Base-by-base conservation (phyloP, 1,140 invertebrate species). In the Microvelia longipes region DNA sequence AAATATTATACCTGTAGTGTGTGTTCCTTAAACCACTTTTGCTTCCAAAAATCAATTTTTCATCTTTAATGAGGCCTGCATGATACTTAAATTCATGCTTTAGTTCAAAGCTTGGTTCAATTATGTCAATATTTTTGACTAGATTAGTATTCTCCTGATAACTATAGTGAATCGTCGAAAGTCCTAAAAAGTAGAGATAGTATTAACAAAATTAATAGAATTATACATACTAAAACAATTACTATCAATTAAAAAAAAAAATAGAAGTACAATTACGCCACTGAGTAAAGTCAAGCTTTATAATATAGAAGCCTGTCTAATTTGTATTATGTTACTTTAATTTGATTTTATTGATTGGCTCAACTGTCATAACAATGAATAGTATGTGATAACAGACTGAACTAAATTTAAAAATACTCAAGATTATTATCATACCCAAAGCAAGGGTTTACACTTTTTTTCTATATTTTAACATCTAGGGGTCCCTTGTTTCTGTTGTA, bases 81-180 rank as follows among this genome's bases (percentile, higher is more conserved):
- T 94, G 92, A 75, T 96, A 95, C 75, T 91, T 92, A 76, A 92
- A 94, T 71, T 95, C 92, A 71, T 90, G 87, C 68, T 90, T 87
- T 73, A 94, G 81, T 77, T 94, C 92, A 77, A 93, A 93, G 72
- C 90, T 90, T 0, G 90, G 88, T 75, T 94, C 90, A 50, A 88
- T 85, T 11, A 94, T 90, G 75, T 93, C 89, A 30, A 94, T 87
- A 67, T 88, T 89, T 74, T 92, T 92, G 0, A 96, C 85, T 1
- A 95, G 81, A 73, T 90, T 89, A 0, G 88, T 89, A 24, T 87
- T 88, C 73, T 93, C 88, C 76, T 93, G 90, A 76, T 97, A 97
- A 1, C 87, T 87, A 76, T 93, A 95, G 74, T 91, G 89, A 27
- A 91, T 91, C 1, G 92, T 91, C 2, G 92, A 93, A 2, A 93